Evolutionary conservation across 1,140 invertebrate genomes (phyloP), one percentile per base, ranked within the genome.

Genomic region (Pseudomyrmex gracilis): DNA sequence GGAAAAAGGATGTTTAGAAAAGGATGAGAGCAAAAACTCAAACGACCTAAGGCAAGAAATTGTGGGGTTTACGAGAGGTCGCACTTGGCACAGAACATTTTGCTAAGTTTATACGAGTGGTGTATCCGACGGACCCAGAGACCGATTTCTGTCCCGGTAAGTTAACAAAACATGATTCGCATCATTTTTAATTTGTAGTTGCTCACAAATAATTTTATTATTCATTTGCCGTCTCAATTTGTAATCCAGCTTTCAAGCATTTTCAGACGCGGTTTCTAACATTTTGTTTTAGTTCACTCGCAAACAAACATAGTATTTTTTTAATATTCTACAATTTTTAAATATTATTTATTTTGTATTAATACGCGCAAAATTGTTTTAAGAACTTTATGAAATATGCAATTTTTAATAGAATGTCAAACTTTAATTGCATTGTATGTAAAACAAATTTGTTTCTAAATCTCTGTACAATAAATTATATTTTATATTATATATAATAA

Each of bases 41-140:
- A 84, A 82, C 88, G 76, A 84, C 85, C 83, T 85, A 90, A 93
- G 91, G 87, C 90, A 85, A 87, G 85, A 82, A 91, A 93, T 93
- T 90, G 85, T 87, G 73, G 85, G 85, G 85, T 91, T 92, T 91
- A 91, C 90, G 91, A 93, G 91, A 93, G 91, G 92, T 90, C 89
- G 89, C 53, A 82, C 64, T 68, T 78, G 66, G 64, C 73, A 63
- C 74, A 86, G 63, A 85, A 85, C 80, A 64, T 74, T 66, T 53
- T 55, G 83, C 61, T 71, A 76, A n/a, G 43, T 70, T 73, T 20
- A 47, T 57, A 64, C 45, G 57, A 55, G 47, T 58, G 49, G n/a
- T 47, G 61, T 63, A 83, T 87, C 78, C 88, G 88, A 83, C 85
- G 89, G 85, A 13, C 20, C 84, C 70, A 53, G 24, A 78, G 55